These are phyloP conservation scores for Eudemis profundana DNA, from an alignment of 2,888 invertebrate genomes.

Conservation along the genomic window DNA sequence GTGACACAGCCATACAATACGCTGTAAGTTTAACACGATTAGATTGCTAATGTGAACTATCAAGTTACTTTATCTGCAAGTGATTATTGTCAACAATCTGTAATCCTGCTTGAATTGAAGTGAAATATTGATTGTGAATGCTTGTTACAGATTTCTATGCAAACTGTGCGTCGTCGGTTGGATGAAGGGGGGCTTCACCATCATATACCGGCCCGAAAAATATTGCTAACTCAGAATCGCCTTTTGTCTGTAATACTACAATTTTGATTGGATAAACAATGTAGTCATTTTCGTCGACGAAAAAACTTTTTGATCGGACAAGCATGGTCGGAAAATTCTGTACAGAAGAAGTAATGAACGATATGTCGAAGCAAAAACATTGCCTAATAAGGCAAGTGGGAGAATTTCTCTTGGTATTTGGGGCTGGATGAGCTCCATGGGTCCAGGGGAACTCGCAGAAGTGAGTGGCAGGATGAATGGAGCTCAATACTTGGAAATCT, in stretches of 20 bases:
- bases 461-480: constrained; percentile 45
- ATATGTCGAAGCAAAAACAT: constrained; percentile 34
- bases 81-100: constrained; percentile 15
- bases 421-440: constrained; percentile 51
- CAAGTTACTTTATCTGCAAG: constrained; percentile 15
- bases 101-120: no score
- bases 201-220: constrained; percentile 15
- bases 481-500: constrained; percentile 32
- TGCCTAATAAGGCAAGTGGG: constrained; percentile 46
- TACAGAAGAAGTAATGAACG: constrained; percentile 32
- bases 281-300: constrained; percentile 45
- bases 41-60: no score
- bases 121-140: no score
- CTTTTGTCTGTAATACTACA: constrained; percentile 32
- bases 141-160: constrained; percentile 27
- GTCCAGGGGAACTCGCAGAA: constrained; percentile 49
- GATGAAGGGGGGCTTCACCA: constrained; percentile 17
- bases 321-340: constrained; percentile 31
- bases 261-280: constrained; percentile 42
- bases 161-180: constrained; percentile 21
- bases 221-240: constrained; percentile 12
- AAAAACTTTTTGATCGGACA: constrained; percentile 37
- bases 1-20: constrained; percentile 20
- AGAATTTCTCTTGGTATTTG: constrained; percentile 48
- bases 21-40: constrained; percentile 20